Evolutionary conservation across 2,888 invertebrate species (phyloP).

Genomic region (Schizaphis graminum): DNA sequence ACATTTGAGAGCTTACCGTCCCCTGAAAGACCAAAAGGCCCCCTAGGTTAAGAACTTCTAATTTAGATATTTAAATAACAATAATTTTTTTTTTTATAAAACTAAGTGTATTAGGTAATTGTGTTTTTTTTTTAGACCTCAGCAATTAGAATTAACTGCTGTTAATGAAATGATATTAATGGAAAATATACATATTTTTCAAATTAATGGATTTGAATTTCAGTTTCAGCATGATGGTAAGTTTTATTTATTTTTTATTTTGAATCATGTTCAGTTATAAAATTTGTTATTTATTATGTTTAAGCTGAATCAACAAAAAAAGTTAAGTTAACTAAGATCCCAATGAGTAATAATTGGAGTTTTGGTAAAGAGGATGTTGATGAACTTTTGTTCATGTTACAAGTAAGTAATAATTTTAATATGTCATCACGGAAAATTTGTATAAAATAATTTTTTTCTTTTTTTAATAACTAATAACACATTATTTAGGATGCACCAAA

Average conservation of each 20-base stretch:
- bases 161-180: conserved; percentile 89
- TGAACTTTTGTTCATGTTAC: conserved; percentile 92
- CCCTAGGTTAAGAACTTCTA: too few species aligned
- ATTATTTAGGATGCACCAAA: conserved; percentile 76
- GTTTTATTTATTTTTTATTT: background rate
- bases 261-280: background rate
- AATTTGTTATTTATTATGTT: background rate
- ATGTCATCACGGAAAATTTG: conserved; percentile 27
- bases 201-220: conserved; percentile 94
- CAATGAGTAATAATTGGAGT: conserved; percentile 89
- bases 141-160: conserved; percentile 85
- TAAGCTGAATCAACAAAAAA: conserved; percentile 66
- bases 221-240: conserved; percentile 80
- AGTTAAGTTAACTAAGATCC: conserved; percentile 85
- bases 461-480: conserved; percentile 10
- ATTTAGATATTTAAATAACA: background rate
- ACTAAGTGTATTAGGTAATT: background rate
- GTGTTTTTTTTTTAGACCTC: conserved; percentile 76
- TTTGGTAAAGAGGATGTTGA: conserved; percentile 96
- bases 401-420: conserved; percentile 72
- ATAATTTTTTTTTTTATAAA: background rate
- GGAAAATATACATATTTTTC: conserved; percentile 88
- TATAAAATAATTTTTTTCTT: conserved; percentile 28
- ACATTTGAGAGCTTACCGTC: too few species aligned
- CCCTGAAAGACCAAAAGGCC: too few species aligned